These are phyloP conservation scores for Brachymystax lenok DNA, from an alignment of 2,797 vertebrate species.

Conservation along the genomic window DNA sequence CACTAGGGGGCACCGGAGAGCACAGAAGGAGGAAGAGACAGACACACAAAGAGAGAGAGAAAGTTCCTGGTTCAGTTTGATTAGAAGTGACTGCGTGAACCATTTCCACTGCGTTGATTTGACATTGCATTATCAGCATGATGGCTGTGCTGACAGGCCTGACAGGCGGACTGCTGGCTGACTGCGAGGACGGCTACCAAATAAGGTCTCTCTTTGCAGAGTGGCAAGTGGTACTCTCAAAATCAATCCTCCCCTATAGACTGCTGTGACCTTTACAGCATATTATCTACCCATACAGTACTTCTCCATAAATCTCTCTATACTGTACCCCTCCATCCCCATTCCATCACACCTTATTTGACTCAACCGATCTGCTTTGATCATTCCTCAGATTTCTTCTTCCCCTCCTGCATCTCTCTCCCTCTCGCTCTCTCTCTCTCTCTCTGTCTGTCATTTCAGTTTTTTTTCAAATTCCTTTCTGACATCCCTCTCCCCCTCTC, in stretches of 20 bases:
- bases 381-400: too few species aligned
- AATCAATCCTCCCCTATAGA: constrained; percentile 42
- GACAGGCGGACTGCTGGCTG: constrained; percentile 5
- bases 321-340: background rate
- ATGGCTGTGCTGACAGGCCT: constrained; percentile 18
- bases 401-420: constrained; percentile 15
- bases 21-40: constrained; percentile 3
- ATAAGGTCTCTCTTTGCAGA: constrained; percentile 14
- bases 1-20: constrained; percentile 63
- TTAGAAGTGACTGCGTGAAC: constrained; percentile 11
- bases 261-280: constrained; percentile 44
- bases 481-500: too few species aligned
- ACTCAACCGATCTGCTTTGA: too few species aligned
- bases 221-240: constrained; percentile 31
- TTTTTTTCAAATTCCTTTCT: too few species aligned
- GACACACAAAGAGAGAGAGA: background rate
- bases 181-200: constrained; percentile 32
- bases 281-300: constrained; percentile 49
- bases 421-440: background rate
- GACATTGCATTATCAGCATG: constrained; percentile 19
- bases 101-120: constrained; percentile 12
- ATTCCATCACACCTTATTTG: constrained; percentile 9
- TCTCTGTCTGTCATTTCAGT: too few species aligned
- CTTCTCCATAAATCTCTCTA: constrained; percentile 37
- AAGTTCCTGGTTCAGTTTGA: constrained; percentile 9